Conservation (phyloP, 2,888 invertebrate species). For the Mimumesa dahlbomi region DNA sequence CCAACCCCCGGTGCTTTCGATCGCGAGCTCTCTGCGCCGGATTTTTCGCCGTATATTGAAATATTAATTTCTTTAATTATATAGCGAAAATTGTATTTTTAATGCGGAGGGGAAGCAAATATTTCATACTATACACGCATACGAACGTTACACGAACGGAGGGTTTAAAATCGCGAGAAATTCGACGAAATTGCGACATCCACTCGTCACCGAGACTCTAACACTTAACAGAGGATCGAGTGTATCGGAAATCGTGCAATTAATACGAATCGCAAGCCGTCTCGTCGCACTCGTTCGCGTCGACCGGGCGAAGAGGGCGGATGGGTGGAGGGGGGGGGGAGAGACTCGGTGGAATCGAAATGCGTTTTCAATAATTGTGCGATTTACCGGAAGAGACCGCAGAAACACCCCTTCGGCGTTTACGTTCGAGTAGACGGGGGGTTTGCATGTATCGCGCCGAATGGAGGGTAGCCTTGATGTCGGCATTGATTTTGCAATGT, state of each 20-base stretch:
- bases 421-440: not conserved
- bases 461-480: conserved; percentile 65
- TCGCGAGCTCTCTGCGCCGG: no score
- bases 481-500: conserved; percentile 80
- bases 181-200: not conserved
- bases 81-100: no score
- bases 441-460: conserved; percentile 22
- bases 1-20: no score
- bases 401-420: conserved; percentile 1
- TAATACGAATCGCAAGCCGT: conserved; percentile 22
- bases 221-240: not conserved
- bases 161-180: not conserved
- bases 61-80: no score
- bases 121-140: no score
- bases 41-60: no score
- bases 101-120: no score
- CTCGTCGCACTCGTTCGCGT: not conserved
- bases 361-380: conserved; percentile 78
- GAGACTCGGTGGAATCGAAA: conserved; percentile 67
- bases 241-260: conserved; percentile 34
- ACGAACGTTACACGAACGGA: no score
- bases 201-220: not conserved
- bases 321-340: no score
- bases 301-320: not conserved
- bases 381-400: conserved; percentile 73